Percentiles rank a stretch among this genome's conserved stretches.
These are phyloP conservation scores for Planiliza haematocheilus DNA, from an alignment of 2,113 vertebrate species.

Conservation along the genomic window DNA sequence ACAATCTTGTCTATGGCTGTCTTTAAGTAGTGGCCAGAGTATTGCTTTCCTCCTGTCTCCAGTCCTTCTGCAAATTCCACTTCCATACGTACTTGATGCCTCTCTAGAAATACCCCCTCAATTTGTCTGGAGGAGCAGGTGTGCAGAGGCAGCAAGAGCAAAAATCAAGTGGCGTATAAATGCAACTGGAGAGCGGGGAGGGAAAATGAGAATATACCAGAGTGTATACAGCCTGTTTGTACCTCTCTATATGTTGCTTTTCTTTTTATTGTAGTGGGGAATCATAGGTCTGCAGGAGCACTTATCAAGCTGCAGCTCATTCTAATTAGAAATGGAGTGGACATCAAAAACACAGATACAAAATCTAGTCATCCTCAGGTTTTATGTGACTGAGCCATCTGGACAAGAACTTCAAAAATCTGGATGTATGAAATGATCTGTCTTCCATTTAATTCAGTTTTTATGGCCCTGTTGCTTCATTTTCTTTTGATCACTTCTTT, in stretches of 20 bases:
- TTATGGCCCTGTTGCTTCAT: no score
- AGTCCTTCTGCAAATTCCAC: slow-evolving; percentile 5
- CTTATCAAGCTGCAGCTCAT: no score
- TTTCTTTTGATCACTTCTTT: no score
- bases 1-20: neutral
- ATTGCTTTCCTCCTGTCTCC: neutral
- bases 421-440: no score
- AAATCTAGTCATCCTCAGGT: no score
- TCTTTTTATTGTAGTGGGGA: neutral
- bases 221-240: neutral
- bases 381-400: no score
- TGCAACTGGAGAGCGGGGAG: neutral
- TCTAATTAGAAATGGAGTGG: no score
- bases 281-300: no score
- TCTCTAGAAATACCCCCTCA: neutral
- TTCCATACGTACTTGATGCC: slow-evolving; percentile 53
- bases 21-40: neutral
- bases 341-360: no score
- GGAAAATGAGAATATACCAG: neutral
- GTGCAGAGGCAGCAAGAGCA: neutral
- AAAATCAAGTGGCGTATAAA: slow-evolving; percentile 4
- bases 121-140: neutral
- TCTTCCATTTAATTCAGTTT: no score
- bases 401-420: no score
- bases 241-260: neutral